Percentiles rank a stretch among this genome's conserved stretches.
Conservation (phyloP, 2,797 vertebrate species). For the Emys orbicularis region DNA sequence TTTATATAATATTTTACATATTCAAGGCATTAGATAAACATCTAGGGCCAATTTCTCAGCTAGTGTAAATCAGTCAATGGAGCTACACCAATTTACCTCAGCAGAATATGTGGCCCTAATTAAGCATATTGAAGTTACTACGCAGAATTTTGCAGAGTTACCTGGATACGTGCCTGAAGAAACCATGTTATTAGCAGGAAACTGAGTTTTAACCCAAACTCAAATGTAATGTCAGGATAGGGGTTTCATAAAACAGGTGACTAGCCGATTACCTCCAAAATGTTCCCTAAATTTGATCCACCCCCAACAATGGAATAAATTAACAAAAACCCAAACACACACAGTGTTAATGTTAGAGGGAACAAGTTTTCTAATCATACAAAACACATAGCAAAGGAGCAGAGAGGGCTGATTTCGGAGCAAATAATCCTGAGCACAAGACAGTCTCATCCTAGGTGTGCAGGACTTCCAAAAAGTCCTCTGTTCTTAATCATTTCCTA, state of each 20-base stretch:
- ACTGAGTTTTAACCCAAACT: fast-evolving
- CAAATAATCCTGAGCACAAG: background rate
- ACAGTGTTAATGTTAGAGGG: fast-evolving
- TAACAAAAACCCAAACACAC: background rate
- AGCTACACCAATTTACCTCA: background rate
- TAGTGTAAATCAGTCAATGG: background rate
- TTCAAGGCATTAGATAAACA: background rate
- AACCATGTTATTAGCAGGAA: fast-evolving
- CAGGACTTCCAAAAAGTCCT: background rate
- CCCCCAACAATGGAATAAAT: fast-evolving
- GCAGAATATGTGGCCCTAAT: background rate
- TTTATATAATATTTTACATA: fast-evolving
- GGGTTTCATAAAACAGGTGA: background rate
- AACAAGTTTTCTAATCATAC: background rate
- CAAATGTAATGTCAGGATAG: fast-evolving
- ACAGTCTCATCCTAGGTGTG: no score
- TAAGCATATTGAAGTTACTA: background rate
- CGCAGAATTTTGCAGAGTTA: background rate
- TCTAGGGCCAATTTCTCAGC: background rate
- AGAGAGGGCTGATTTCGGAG: background rate
- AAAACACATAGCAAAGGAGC: background rate
- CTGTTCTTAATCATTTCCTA: background rate
- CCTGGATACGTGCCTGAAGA: fast-evolving
- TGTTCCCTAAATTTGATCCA: fast-evolving
- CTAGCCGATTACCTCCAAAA: background rate